A percentile compares a stretch with the other conserved stretches of the same genome.
phyloP scores from a whole-genome alignment of 2,113 vertebrate genomes.

The Nannospalax galili region DNA sequence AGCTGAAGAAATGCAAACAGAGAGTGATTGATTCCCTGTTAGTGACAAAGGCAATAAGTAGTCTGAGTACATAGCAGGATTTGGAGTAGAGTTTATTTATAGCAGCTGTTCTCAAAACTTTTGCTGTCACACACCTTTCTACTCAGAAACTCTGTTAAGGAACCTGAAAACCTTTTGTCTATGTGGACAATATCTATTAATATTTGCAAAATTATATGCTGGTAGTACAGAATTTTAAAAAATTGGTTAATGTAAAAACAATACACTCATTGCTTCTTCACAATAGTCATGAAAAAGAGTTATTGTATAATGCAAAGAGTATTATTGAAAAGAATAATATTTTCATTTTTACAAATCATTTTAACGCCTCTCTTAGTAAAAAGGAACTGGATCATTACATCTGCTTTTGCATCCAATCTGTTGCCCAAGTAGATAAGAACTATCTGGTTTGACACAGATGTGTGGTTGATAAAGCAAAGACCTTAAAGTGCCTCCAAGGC shows the following conservation, averaged over 20 bases:
- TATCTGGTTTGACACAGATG: neutral
- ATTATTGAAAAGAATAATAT: constrained; percentile 36
- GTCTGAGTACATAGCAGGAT: neutral
- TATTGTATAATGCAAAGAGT: constrained; percentile 22
- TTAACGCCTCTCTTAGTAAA: neutral
- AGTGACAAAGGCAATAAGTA: neutral
- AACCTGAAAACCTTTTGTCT: neutral
- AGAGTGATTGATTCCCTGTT: constrained; percentile 8
- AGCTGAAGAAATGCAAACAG: neutral
- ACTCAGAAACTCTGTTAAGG: constrained; percentile 21
- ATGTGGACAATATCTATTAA: neutral
- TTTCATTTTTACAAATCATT: constrained; percentile 25
- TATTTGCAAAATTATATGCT: neutral
- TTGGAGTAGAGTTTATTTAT: constrained; percentile 22
- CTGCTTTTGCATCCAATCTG: constrained; percentile 10
- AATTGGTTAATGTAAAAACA: constrained; percentile 11
- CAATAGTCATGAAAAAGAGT: neutral
- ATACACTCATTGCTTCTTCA: neutral
- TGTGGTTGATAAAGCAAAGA: constrained; percentile 29
- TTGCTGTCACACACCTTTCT: neutral
- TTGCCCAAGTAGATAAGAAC: constrained; percentile 50
- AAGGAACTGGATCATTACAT: neutral
- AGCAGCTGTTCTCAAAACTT: constrained; percentile 31
- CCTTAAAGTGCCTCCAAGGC: neutral
- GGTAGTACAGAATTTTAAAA: neutral